Conservation (phyloP, 2,113 vertebrate genomes). For the Nannobrachium achirus region DNA sequence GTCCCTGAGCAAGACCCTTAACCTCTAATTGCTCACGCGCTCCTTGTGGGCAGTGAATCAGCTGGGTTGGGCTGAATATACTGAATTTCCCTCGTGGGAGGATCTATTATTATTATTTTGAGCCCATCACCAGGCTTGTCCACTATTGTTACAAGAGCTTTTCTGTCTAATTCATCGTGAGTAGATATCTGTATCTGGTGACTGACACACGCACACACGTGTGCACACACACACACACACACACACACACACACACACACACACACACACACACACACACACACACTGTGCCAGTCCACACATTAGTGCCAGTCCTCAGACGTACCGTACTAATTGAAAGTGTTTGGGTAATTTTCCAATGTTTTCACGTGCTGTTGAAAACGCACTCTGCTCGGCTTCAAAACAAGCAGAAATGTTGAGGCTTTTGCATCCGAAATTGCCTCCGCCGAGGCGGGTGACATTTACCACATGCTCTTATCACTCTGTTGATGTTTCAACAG, state of each 20-base stretch:
- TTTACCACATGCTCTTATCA: slow-evolving; percentile 41
- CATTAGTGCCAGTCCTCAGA: background rate
- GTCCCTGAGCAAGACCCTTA: too few species aligned
- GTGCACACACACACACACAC: background rate
- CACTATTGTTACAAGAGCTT: too few species aligned
- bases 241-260: background rate
- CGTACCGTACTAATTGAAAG: slow-evolving; percentile 37
- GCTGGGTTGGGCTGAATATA: too few species aligned
- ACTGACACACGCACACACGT: background rate
- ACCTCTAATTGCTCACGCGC: too few species aligned
- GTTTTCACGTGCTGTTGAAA: slow-evolving; percentile 12
- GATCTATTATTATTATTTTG: too few species aligned
- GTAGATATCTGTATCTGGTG: too few species aligned
- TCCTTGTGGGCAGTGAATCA: too few species aligned
- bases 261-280: slow-evolving; percentile 4
- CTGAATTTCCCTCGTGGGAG: too few species aligned
- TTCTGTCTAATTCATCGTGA: too few species aligned
- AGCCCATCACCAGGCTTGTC: too few species aligned
- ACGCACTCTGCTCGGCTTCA: slow-evolving; percentile 27
- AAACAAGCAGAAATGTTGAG: slow-evolving; percentile 30
- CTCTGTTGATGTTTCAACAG: slow-evolving; percentile 49
- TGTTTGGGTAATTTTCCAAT: slow-evolving; percentile 10
- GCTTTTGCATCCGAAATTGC: slow-evolving; percentile 22
- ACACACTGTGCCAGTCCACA: background rate
- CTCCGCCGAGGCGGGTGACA: slow-evolving; percentile 19